Evolutionary conservation across 2,888 invertebrate genomes (phyloP).

Genomic region (Lordiphosa andalusiaca): DNA sequence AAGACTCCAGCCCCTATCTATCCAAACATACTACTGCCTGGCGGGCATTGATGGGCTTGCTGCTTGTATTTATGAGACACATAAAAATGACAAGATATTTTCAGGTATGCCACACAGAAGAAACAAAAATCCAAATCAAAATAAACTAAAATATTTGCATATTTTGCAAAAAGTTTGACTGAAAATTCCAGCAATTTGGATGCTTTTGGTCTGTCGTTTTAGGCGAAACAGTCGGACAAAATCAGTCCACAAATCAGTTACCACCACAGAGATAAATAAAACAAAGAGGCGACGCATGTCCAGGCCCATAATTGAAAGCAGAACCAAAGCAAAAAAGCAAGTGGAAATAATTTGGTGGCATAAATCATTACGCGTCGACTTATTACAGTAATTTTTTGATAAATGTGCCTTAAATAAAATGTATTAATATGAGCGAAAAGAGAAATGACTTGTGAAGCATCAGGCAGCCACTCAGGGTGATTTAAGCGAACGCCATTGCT

Average conservation of each 20-base stretch:
- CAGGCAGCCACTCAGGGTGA: background rate
- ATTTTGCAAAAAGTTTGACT: too few relatives aligned
- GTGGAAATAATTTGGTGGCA: conserved; percentile 33
- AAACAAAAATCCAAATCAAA: too few relatives aligned
- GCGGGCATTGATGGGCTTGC: conserved; percentile 14
- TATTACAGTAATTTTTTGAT: conserved; percentile 48
- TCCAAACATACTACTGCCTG: background rate
- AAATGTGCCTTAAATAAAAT: conserved; percentile 45
- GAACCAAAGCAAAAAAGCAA: conserved; percentile 22
- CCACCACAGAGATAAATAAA: background rate
- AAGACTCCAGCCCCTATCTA: background rate
- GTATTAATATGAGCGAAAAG: conserved; percentile 23
- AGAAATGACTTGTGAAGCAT: background rate
- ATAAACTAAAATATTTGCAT: too few relatives aligned
- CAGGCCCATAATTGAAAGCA: conserved; percentile 38
- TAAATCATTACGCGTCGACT: conserved; percentile 35
- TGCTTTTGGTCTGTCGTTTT: too few relatives aligned
- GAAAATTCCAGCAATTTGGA: too few relatives aligned
- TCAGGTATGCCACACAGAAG: too few relatives aligned
- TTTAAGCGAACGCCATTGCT: background rate
- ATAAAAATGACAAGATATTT: conserved; percentile 44
- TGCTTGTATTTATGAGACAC: conserved; percentile 38
- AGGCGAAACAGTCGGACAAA: too few relatives aligned
- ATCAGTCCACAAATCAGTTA: too few relatives aligned
- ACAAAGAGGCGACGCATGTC: conserved; percentile 4